Percentiles rank a stretch among this genome's conserved stretches.
Conservation (phyloP, 2,113 vertebrate genomes). For the Cisticola juncidis region DNA sequence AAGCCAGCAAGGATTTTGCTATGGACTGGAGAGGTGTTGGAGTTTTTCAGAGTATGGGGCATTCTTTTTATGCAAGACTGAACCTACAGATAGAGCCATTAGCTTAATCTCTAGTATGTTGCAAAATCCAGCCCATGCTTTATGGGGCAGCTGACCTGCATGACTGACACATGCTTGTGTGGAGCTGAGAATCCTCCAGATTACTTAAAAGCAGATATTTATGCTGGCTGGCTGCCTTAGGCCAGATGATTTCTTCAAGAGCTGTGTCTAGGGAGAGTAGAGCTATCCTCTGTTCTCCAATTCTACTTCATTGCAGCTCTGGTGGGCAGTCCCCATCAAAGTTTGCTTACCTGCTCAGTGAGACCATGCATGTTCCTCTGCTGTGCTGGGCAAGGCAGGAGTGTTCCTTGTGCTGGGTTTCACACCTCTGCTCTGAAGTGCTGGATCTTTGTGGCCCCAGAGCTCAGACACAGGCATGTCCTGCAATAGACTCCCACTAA, state of each 20-base stretch:
- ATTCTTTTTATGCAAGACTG: neutral
- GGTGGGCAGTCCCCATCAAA: accelerated
- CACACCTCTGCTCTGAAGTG: neutral
- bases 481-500: neutral
- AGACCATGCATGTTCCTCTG: accelerated
- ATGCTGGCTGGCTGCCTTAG: neutral
- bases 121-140: neutral
- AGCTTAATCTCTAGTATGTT: neutral
- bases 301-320: neutral
- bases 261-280: neutral
- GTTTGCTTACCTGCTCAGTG: neutral
- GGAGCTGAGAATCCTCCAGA: neutral
- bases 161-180: neutral
- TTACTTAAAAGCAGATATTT: neutral
- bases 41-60: neutral
- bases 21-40: neutral
- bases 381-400: accelerated
- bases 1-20: neutral
- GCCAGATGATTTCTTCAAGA: neutral
- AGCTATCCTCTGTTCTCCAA: neutral
- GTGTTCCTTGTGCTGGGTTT: neutral
- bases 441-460: neutral
- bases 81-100: neutral
- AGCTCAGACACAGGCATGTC: accelerated
- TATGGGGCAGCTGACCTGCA: neutral